phyloP scores from a whole-genome alignment of 2,888 invertebrate species.

The Thereva nobilitata region DNA sequence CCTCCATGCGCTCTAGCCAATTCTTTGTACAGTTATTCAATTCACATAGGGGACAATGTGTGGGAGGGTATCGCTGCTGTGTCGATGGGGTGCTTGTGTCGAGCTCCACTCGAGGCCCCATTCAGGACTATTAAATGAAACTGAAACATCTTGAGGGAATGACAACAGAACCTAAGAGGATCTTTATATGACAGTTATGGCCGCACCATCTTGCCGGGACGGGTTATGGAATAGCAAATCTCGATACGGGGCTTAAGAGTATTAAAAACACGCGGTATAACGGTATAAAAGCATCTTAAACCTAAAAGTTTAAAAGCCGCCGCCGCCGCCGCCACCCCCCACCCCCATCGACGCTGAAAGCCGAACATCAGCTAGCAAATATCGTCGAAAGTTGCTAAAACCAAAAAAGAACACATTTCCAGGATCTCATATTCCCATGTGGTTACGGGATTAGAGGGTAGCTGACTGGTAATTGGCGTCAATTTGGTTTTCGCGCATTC shows the following conservation, averaged over 20 bases:
- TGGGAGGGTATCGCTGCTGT: no score
- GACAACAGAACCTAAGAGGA: conserved; percentile 22
- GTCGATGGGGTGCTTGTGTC: no score
- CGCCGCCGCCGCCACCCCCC: no score
- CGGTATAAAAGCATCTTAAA: conserved; percentile 21
- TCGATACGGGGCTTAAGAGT: conserved; percentile 1
- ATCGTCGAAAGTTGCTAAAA: conserved; percentile 9
- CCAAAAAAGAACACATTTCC: conserved; percentile 26
- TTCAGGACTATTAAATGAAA: conserved; percentile 17
- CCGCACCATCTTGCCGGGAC: conserved; percentile 11
- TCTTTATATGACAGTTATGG: conserved; percentile 28
- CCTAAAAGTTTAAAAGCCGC: conserved; percentile 5
- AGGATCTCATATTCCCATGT: conserved; percentile 39
- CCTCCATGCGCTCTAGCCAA: no score
- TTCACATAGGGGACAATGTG: no score
- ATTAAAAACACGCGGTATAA: conserved; percentile 8
- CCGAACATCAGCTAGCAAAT: no score
- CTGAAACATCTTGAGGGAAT: conserved; percentile 28
- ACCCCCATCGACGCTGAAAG: no score
- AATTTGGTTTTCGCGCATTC: conserved; percentile 58
- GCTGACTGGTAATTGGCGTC: conserved; percentile 59
- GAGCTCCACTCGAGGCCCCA: no score
- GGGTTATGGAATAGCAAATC: neutral
- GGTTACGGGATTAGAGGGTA: conserved; percentile 44
- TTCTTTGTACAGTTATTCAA: no score